Evolutionary conservation across 2,797 vertebrate genomes (phyloP).

Genomic region (Oreonectes daqikongensis): DNA sequence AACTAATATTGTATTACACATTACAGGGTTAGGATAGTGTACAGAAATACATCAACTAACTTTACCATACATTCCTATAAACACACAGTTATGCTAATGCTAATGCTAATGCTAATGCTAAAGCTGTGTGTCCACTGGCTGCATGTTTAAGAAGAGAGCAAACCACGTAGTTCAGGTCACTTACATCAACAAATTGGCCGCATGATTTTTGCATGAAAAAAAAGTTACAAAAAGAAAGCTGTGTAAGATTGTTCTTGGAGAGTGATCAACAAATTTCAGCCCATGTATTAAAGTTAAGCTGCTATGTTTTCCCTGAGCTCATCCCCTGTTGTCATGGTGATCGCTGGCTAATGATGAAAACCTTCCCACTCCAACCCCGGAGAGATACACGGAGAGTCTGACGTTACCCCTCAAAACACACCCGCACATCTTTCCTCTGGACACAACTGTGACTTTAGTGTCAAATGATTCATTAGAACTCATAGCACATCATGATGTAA

Average conservation of each 20-base stretch:
- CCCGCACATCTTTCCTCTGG: no score
- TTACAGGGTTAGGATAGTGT: conserved; percentile 25
- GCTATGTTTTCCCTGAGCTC: conserved; percentile 30
- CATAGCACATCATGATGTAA: no score
- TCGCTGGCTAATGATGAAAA: conserved; percentile 63
- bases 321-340: conserved; percentile 56
- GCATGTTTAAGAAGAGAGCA: conserved; percentile 90
- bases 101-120: conserved; percentile 54
- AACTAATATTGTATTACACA: conserved; percentile 3
- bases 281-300: conserved; percentile 60
- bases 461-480: no score
- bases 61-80: neutral
- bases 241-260: conserved; percentile 90
- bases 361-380: conserved; percentile 54
- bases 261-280: conserved; percentile 78
- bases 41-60: conserved; percentile 34
- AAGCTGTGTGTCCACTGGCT: conserved; percentile 58
- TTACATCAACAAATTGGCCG: conserved; percentile 99
- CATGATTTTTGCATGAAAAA: conserved; percentile 99
- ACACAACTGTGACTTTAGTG: no score
- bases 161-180: conserved; percentile 98
- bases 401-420: no score
- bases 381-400: no score
- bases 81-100: conserved; percentile 4
- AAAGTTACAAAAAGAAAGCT: conserved; percentile 99